Conservation (phyloP, 1,140 invertebrate genomes). For the Galleria mellonella region DNA sequence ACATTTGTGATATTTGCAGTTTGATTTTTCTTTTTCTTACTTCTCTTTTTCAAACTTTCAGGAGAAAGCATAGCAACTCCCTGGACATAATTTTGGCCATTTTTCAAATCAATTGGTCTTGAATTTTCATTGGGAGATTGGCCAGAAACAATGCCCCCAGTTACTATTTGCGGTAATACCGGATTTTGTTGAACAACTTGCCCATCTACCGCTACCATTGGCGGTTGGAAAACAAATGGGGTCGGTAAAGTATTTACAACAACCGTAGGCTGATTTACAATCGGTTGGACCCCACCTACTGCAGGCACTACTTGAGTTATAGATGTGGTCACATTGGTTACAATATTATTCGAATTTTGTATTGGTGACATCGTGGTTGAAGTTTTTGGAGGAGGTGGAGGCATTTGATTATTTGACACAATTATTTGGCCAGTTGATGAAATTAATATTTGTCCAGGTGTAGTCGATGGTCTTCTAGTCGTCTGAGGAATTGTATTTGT, state of each 20-base stretch:
- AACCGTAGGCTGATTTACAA: conserved; percentile 81
- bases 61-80: conserved; percentile 79
- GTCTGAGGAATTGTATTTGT: conserved; percentile 24
- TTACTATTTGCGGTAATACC: conserved; percentile 79
- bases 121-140: conserved; percentile 61
- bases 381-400: conserved; percentile 78
- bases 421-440: conserved; percentile 84
- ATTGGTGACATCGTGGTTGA: conserved; percentile 78
- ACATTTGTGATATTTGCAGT: conserved; percentile 84
- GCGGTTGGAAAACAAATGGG: conserved; percentile 86
- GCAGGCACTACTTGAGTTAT: conserved; percentile 79
- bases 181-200: conserved; percentile 80
- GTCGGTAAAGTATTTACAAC: conserved; percentile 88
- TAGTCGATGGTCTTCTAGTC: conserved; percentile 26
- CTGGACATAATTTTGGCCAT: conserved; percentile 69
- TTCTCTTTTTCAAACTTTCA: conserved; percentile 80
- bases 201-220: conserved; percentile 82
- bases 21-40: conserved; percentile 83
- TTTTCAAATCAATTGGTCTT: conserved; percentile 59
- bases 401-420: conserved; percentile 80
- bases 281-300: conserved; percentile 48
- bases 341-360: conserved; percentile 77
- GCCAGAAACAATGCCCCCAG: conserved; percentile 78
- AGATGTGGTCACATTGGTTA: conserved; percentile 82
- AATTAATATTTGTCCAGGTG: conserved; percentile 82